phyloP scores from a whole-genome alignment of 2,797 vertebrate species.

The Neopelma chrysocephalum region DNA sequence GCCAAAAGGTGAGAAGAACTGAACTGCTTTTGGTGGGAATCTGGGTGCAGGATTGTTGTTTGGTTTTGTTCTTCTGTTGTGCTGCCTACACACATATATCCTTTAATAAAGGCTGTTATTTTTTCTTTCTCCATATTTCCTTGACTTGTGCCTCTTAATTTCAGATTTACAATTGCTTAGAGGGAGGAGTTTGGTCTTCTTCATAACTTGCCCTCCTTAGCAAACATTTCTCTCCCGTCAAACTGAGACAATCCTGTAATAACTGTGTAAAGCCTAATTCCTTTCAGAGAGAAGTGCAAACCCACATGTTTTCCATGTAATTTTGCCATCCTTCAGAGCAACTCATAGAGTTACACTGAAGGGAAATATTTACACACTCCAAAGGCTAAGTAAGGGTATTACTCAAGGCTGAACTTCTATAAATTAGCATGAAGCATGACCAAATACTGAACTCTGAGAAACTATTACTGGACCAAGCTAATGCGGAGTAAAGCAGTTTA shows the following conservation, averaged over 20 bases:
- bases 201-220: no score
- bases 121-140: no score
- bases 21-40: no score
- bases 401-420: not conserved
- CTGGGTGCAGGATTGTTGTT: no score
- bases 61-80: no score
- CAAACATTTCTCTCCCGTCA: no score
- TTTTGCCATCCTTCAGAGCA: not conserved
- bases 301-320: rapidly evolving
- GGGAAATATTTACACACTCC: constrained; percentile 14
- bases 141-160: no score
- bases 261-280: not conserved
- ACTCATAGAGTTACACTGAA: not conserved
- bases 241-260: not conserved
- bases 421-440: not conserved
- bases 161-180: no score
- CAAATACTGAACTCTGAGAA: not conserved
- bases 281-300: not conserved
- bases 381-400: not conserved
- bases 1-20: no score
- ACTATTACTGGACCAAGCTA: not conserved
- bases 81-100: no score
- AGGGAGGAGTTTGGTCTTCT: no score
- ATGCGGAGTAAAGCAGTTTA: not conserved
- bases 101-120: no score